phyloP scores from a whole-genome alignment of 2,113 vertebrate species.

The Podocnemis expansa region DNA sequence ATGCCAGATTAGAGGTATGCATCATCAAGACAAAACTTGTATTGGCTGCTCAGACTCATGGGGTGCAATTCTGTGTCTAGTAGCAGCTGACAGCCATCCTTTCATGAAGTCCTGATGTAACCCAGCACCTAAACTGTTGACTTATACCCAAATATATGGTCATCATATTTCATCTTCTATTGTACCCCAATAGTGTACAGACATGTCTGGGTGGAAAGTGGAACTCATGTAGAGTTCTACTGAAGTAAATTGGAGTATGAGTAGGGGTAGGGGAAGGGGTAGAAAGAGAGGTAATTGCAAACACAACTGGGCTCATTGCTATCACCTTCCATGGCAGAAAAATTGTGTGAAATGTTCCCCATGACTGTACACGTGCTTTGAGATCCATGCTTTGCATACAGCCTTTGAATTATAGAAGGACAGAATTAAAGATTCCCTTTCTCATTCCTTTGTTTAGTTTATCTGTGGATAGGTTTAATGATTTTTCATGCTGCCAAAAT shows the following conservation, averaged over 20 bases:
- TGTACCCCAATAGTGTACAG: not conserved
- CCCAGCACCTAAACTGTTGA: not conserved
- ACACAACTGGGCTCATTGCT: not conserved
- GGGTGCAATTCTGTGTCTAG: not conserved
- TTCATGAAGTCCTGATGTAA: not conserved
- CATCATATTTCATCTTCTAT: not conserved
- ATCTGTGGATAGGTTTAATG: constrained; percentile 18
- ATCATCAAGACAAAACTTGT: not conserved
- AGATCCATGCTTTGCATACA: not conserved
- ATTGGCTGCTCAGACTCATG: accelerated
- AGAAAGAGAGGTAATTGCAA: not conserved
- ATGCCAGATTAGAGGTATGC: not conserved
- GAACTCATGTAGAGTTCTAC: not conserved
- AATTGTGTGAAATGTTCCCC: not conserved
- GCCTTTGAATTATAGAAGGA: not conserved
- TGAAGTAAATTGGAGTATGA: not conserved
- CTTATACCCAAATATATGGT: not conserved
- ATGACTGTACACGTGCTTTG: not conserved
- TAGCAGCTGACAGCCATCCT: not conserved
- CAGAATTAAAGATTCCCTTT: not conserved
- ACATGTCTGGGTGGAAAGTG: not conserved
- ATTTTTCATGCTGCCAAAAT: constrained; percentile 23
- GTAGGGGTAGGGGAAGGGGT: not conserved
- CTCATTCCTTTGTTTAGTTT: not conserved
- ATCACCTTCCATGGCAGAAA: not conserved